A percentile compares a stretch with the other conserved stretches of the same genome.
Conservation (phyloP, 2,888 invertebrate species). For the Hirtodrosophila confusa region DNA sequence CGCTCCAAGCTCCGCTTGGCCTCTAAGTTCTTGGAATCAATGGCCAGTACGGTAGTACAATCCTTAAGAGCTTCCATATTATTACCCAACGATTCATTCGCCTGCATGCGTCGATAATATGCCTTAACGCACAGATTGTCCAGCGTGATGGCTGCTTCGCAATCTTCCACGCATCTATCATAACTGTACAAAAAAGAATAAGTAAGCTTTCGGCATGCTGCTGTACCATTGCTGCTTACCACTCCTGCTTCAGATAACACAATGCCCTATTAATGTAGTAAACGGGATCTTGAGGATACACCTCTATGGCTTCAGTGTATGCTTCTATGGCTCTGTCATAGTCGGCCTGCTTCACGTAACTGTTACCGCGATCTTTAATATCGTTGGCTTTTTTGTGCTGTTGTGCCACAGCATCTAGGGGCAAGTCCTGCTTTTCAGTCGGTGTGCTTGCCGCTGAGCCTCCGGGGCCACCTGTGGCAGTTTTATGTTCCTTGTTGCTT, state of each 20-base stretch:
- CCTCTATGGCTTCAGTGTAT: conserved; percentile 94
- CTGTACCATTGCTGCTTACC: conserved; percentile 85
- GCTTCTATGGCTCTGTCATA: conserved; percentile 94
- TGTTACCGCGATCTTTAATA: conserved; percentile 89
- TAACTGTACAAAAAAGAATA: conserved; percentile 50
- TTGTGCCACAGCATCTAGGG: conserved; percentile 59
- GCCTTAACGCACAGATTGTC: conserved; percentile 94
- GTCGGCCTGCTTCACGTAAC: conserved; percentile 90
- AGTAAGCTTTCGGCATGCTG: not conserved
- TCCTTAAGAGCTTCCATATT: conserved; percentile 90
- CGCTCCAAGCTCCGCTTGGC: conserved; percentile 85
- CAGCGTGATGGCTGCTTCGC: conserved; percentile 90
- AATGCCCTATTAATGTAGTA: conserved; percentile 95
- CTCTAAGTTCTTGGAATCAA: conserved; percentile 92
- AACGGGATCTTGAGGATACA: conserved; percentile 91
- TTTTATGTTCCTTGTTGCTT: not conserved
- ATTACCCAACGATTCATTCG: conserved; percentile 89
- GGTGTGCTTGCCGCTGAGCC: conserved; percentile 56
- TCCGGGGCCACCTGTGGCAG: conserved; percentile 19
- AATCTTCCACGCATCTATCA: conserved; percentile 87
- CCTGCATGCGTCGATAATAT: conserved; percentile 91
- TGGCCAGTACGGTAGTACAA: conserved; percentile 87
- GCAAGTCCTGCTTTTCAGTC: conserved; percentile 73
- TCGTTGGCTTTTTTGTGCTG: conserved; percentile 76
- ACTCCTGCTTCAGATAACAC: conserved; percentile 92